Conservation (phyloP, 2,888 invertebrate species). For the Teleogryllus oceanicus region DNA sequence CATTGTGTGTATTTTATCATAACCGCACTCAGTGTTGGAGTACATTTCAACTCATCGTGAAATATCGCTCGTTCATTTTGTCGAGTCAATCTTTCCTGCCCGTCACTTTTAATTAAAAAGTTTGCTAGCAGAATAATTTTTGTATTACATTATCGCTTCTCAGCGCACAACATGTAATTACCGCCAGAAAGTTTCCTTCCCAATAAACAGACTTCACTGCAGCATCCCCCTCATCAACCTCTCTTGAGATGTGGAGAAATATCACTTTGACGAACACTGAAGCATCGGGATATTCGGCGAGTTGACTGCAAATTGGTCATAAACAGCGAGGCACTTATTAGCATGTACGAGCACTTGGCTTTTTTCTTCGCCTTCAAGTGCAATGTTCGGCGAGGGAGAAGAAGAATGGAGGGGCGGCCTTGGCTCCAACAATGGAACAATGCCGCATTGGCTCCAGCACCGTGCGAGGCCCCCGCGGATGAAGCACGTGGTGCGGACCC, state of each 20-base stretch:
- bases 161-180: too few relatives aligned
- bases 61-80: too few relatives aligned
- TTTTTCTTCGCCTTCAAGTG: conserved; percentile 18
- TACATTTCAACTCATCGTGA: too few relatives aligned
- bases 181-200: too few relatives aligned
- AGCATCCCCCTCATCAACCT: too few relatives aligned
- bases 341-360: not conserved
- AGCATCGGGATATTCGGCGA: not conserved
- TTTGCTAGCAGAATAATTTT: too few relatives aligned
- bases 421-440: conserved; percentile 12
- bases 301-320: not conserved
- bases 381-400: not conserved
- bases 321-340: not conserved
- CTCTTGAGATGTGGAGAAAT: not conserved
- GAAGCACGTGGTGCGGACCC: not conserved
- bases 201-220: too few relatives aligned
- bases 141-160: too few relatives aligned
- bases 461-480: not conserved
- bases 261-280: not conserved
- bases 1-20: too few relatives aligned
- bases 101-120: too few relatives aligned
- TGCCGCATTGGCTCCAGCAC: not conserved
- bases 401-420: conserved; percentile 18
- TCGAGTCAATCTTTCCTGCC: too few relatives aligned
- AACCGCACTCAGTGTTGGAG: too few relatives aligned